A percentile compares a stretch with the other conserved stretches of the same genome.
Evolutionary conservation across 2,797 vertebrate genomes (phyloP).

Genomic region (Sternotherus odoratus): DNA sequence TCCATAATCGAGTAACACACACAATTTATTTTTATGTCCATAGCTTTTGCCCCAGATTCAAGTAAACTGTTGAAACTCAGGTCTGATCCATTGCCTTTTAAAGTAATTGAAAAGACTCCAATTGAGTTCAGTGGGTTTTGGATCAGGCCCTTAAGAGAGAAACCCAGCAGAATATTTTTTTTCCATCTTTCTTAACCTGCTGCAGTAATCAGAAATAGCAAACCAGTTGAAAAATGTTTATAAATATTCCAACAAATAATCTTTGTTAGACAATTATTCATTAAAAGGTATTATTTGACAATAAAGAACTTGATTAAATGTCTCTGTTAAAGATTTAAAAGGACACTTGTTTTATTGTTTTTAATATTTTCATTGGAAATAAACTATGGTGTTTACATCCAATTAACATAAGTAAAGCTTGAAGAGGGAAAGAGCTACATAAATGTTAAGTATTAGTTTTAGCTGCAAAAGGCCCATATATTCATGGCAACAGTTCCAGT

Average conservation of each 20-base stretch:
- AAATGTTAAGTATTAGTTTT: constrained; percentile 15
- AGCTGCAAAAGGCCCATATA: not conserved
- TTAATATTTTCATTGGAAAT: not conserved
- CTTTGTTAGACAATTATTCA: not conserved
- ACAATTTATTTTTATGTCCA: constrained; percentile 61
- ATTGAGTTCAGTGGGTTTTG: constrained; percentile 66
- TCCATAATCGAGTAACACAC: constrained; percentile 69
- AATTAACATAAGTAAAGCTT: not conserved
- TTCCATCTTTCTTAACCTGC: constrained; percentile 30
- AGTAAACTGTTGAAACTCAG: constrained; percentile 69
- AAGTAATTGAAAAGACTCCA: constrained; percentile 72
- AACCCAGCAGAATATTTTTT: constrained; percentile 16
- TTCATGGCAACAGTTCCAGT: not conserved
- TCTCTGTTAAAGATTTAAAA: not conserved
- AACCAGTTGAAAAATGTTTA: not conserved
- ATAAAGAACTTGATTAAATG: not conserved
- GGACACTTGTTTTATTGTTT: not conserved
- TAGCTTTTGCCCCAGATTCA: constrained; percentile 67
- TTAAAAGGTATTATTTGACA: not conserved
- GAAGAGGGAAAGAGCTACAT: not conserved
- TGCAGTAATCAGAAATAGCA: not conserved
- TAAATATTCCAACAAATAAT: not conserved
- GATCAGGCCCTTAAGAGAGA: constrained; percentile 56
- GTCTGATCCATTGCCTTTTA: constrained; percentile 57
- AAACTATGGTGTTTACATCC: not conserved